Conservation (phyloP, 2,888 invertebrate genomes). For the Macaria liturata region DNA sequence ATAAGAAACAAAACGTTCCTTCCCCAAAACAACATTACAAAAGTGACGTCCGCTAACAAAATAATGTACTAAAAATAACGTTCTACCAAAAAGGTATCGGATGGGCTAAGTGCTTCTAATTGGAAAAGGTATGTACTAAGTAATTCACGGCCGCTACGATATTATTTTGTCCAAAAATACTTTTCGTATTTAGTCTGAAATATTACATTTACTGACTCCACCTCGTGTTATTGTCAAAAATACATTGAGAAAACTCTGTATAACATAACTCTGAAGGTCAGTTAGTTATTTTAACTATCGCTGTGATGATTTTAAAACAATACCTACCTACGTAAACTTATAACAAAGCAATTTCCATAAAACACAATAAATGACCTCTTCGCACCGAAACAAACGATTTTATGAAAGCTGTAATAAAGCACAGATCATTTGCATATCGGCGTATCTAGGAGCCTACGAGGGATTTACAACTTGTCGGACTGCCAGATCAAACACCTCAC, state of each 20-base stretch:
- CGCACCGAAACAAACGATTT: background rate
- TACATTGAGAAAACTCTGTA: too few species aligned
- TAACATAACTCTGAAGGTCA: too few species aligned
- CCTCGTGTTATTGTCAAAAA: too few species aligned
- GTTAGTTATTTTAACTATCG: too few species aligned
- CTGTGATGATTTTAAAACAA: too few species aligned
- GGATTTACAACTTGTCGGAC: too few species aligned
- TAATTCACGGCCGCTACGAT: too few species aligned
- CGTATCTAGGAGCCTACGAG: background rate
- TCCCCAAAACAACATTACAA: background rate
- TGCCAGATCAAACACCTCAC: too few species aligned
- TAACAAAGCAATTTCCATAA: conserved; percentile 6
- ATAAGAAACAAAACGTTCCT: too few species aligned
- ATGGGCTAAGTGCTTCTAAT: conserved; percentile 13
- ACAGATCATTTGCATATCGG: conserved; percentile 5
- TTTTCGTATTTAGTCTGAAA: too few species aligned
- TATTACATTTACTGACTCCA: too few species aligned
- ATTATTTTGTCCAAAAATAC: too few species aligned
- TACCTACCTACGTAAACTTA: background rate
- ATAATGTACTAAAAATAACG: conserved; percentile 1
- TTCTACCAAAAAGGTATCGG: conserved; percentile 5
- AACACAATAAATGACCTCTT: conserved; percentile 5
- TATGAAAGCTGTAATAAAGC: conserved; percentile 12
- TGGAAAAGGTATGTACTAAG: conserved; percentile 2
- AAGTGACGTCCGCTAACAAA: conserved; percentile 1